Base-by-base conservation (phyloP, 2,113 vertebrate genomes). In the Paedocypris sp. region DNA sequence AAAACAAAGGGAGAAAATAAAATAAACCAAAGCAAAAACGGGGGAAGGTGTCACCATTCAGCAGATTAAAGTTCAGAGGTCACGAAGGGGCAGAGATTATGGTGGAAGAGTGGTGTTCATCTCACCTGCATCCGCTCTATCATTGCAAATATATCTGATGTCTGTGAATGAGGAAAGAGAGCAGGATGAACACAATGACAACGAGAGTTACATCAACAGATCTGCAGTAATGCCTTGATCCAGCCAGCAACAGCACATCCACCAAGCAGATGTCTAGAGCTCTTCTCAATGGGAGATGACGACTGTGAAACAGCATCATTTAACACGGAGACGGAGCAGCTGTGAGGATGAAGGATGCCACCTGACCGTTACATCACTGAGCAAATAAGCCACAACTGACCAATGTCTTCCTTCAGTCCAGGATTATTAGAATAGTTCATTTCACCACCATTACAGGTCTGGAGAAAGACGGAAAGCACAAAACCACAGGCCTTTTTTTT, bases 101-200 rank as follows among this genome's bases (percentile, higher is more conserved):
- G 28, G 11, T 13, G 15, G 26, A 25, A 38, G 20, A 50, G 36
- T 7, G 2, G 20, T 53, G 33, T 41, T n/a, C 32, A 67, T 33
- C 59, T 61, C 11, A 93, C 90, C 91, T 93, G 90, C 77, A 92
- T 90, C 82, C 86, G 88, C 67, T 92, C 90, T 75, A 93, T 90
- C 89, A 92, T 92, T 73, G 86, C 87, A 88, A 92, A 90, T 73
- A 93, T 80, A 75, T 90, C 89, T 62, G 86, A 84, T 78, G 73
- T 88, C 90, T 93, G 80, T 50, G 59, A 66, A 61, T 20, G 22
- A 43, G 29, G 10, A 60, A 52, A 35, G 48, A 61, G 11, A 22
- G 15, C 13, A 33, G 29, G 48, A 51, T 51, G 48, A 51, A 51
- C 48, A 35, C 48, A 51, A 51, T 51, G 48, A 36, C 47, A 65